phyloP scores from a whole-genome alignment of 1,140 invertebrate species.

The Achroia grisella region DNA sequence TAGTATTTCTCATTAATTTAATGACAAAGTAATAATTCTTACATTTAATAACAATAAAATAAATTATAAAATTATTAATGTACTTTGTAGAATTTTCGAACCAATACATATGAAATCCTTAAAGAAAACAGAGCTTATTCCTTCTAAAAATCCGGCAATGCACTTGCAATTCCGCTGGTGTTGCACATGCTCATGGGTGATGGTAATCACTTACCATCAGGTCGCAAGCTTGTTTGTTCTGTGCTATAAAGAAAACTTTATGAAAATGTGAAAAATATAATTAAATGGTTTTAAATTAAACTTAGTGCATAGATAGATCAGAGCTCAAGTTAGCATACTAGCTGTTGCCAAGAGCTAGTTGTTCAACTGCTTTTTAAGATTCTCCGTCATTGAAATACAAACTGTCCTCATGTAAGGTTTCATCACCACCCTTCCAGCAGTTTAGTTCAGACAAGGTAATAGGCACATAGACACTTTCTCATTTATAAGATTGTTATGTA shows the following conservation, averaged over 20 bases:
- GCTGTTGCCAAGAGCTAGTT: too few species aligned
- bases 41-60: not conserved
- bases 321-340: too few species aligned
- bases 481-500: not conserved
- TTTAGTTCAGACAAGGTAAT: too few species aligned
- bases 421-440: too few species aligned
- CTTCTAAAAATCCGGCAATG: too few species aligned
- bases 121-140: not conserved
- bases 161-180: too few species aligned
- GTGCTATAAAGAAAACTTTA: not conserved
- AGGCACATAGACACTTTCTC: not conserved
- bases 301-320: not conserved
- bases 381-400: not conserved
- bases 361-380: not conserved
- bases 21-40: too few species aligned
- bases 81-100: too few species aligned
- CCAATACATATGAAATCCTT: too few species aligned
- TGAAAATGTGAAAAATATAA: not conserved
- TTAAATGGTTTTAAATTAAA: not conserved
- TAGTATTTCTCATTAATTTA: not conserved
- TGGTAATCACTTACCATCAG: too few species aligned
- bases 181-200: too few species aligned
- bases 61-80: not conserved
- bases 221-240: not conserved
- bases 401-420: not conserved